A percentile compares a stretch with the other conserved stretches of the same genome.
phyloP scores from a whole-genome alignment of 2,888 invertebrate genomes.

The Melinopterus prodromus region DNA sequence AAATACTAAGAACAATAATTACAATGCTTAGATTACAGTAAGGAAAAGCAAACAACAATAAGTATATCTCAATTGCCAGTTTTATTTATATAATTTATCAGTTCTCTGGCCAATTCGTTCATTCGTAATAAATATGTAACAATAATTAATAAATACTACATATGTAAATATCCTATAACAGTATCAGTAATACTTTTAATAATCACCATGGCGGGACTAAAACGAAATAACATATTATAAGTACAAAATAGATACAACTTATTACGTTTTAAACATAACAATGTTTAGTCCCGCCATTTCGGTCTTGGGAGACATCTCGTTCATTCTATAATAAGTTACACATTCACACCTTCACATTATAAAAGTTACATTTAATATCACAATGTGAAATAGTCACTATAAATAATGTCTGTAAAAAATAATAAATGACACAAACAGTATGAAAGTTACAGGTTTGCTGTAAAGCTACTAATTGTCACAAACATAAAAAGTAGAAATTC shows the following conservation, averaged over 20 bases:
- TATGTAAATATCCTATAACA: background rate
- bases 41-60: background rate
- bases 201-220: background rate
- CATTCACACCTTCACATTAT: background rate
- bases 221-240: background rate
- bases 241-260: background rate
- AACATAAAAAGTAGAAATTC: background rate
- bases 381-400: background rate
- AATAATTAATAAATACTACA: background rate
- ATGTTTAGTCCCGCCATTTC: no score
- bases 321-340: background rate
- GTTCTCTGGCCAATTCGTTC: background rate
- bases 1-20: no score
- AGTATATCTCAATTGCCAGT: background rate
- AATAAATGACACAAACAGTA: background rate
- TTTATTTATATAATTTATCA: constrained; percentile 4
- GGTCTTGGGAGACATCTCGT: background rate
- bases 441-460: background rate
- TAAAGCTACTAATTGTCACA: background rate
- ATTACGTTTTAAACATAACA: background rate
- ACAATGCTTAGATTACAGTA: background rate
- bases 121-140: background rate
- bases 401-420: background rate
- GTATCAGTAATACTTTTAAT: background rate
- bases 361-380: background rate